These are phyloP conservation scores for Hippolais icterina DNA, from an alignment of 2,113 vertebrate species.

Conservation along the genomic window DNA sequence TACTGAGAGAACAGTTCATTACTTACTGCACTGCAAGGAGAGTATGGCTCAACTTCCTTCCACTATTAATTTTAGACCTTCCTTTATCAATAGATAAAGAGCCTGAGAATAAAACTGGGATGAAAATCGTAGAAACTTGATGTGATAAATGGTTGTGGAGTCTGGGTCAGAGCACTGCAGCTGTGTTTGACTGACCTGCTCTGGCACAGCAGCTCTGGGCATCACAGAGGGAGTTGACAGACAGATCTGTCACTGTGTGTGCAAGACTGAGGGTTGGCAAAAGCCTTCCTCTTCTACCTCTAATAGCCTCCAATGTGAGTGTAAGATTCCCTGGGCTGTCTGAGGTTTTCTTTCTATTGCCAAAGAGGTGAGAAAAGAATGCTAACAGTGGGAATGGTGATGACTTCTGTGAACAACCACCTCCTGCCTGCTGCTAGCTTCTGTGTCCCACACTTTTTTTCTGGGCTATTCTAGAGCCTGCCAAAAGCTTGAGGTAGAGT, in stretches of 20 bases:
- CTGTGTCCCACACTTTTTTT: neutral
- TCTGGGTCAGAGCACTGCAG: fast-evolving
- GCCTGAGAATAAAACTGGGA: neutral
- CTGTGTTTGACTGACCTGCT: neutral
- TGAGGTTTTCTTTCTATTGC: neutral
- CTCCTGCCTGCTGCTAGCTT: neutral
- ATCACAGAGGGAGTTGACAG: neutral
- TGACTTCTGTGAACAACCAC: neutral
- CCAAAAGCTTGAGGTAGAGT: neutral
- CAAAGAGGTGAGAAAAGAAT: neutral
- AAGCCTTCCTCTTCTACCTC: neutral
- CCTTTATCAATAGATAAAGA: neutral
- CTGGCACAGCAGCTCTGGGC: neutral
- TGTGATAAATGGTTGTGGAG: neutral
- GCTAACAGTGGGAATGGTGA: neutral
- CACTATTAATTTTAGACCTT: neutral
- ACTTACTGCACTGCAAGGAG: neutral
- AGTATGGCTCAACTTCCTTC: neutral
- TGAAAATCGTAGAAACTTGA: neutral
- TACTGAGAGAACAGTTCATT: neutral
- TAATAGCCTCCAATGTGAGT: neutral
- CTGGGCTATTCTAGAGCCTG: neutral
- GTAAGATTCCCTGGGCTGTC: neutral
- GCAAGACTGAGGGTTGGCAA: neutral
- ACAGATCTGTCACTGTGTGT: neutral